Base-by-base conservation (phyloP, 1,140 invertebrate species). In the Procambarus virginalis region DNA sequence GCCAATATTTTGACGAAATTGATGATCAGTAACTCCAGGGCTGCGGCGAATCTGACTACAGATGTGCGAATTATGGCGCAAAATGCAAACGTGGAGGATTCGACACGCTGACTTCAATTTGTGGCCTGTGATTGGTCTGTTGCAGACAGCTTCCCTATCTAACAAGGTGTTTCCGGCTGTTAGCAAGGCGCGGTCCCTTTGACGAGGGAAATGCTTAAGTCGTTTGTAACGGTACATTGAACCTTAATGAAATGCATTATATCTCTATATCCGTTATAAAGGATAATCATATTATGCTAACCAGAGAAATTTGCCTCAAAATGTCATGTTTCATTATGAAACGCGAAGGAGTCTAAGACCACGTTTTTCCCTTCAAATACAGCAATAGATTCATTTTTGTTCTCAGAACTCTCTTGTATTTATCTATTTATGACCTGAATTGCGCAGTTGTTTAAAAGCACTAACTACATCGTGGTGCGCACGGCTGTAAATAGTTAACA, bases 171-270 rank as follows among this genome's bases (percentile, higher is more conserved):
- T 76, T 79, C 77, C 77, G 77, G 77, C n/a, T 5, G 75, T 49
- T 49, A 77, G 49, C 77, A 2, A 6, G 77, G 45, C 46, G 77
- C 77, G 77, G 77, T 79, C 20, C 49, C 48, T 79, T 79, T 79
- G 77, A 79, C n/a, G 34, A 51, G 46, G 77, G 77, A 51, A 51
- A 51, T 79, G 51, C n/a, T 51, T 51, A 12, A 79, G 46, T 46
- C 77, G 22, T 79, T 79, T 51, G 77, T 51, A 79, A 79, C 77
- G 77, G 48, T 51, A 48, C 48, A n/a, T 51, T 79, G n/a, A 79
- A 48, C 48, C 46, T 20, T 79, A 79, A 79, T 79, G 77, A 79
- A 79, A 79, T 51, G 46, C 20, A 79, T 6, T 51, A 14, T 79
- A 49, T 51, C 51, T 55, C 8, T 55, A 55, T 55, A 34, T 55